Percentiles rank a stretch among this genome's conserved stretches.
phyloP scores from a whole-genome alignment of 2,888 invertebrate species.

The Carcina quercana region DNA sequence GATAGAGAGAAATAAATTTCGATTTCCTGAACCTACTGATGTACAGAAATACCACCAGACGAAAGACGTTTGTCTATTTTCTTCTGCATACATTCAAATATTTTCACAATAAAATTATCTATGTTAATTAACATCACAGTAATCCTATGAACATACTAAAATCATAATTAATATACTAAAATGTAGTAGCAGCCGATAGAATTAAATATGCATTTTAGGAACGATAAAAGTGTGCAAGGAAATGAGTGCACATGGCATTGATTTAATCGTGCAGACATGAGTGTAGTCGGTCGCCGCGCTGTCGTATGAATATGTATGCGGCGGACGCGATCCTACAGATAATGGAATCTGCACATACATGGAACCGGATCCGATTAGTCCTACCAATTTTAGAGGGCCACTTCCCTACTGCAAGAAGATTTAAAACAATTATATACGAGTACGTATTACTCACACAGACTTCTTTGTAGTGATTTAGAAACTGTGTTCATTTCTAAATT shows the following conservation, averaged over 20 bases:
- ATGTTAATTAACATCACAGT: no score
- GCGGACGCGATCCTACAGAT: conserved; percentile 56
- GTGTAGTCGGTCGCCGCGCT: conserved; percentile 35
- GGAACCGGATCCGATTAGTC: conserved; percentile 58
- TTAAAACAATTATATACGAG: conserved; percentile 17
- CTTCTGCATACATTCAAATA: no score
- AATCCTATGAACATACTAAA: no score
- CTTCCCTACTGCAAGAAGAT: conserved; percentile 29
- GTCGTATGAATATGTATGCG: conserved; percentile 64
- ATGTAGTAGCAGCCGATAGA: no score
- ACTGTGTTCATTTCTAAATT: background rate
- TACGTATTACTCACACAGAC: no score
- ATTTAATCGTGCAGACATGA: conserved; percentile 36
- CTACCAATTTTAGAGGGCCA: conserved; percentile 54
- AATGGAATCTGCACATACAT: conserved; percentile 68
- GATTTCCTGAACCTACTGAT: conserved; percentile 21
- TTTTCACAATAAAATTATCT: no score
- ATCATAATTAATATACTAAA: no score
- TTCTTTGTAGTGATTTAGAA: background rate
- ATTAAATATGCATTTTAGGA: no score
- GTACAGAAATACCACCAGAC: no score
- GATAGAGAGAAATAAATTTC: conserved; percentile 49
- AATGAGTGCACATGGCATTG: conserved; percentile 35
- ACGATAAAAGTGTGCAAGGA: conserved; percentile 9
- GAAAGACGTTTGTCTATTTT: no score